Conservation (phyloP, 2,797 vertebrate genomes). For the Crypturellus tataupa region DNA sequence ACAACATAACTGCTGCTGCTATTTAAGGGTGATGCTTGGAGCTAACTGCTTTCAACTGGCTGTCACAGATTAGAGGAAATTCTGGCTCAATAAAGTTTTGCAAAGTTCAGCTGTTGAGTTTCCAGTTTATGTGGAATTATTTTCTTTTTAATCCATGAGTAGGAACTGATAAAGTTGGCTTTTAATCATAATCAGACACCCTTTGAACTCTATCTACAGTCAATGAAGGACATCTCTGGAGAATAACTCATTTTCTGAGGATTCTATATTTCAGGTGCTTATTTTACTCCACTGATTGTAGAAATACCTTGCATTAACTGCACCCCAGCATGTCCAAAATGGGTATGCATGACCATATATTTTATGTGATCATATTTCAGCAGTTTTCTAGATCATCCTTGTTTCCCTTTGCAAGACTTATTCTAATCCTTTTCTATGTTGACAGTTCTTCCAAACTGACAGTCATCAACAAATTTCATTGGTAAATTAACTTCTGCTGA, state of each 20-base stretch:
- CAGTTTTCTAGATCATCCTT: not conserved
- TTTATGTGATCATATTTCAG: not conserved
- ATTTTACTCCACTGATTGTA: not conserved
- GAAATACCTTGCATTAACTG: not conserved
- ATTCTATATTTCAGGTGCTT: not conserved
- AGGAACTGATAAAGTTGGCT: not conserved
- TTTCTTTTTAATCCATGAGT: not conserved
- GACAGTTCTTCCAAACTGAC: not conserved
- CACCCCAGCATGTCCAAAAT: not conserved
- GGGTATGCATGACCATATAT: not conserved
- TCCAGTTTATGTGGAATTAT: not conserved
- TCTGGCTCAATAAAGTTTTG: not conserved
- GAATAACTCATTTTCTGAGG: rapidly evolving
- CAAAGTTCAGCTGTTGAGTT: not conserved
- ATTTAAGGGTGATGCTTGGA: not conserved
- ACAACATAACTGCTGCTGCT: not conserved
- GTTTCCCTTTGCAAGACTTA: not conserved
- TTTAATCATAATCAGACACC: not conserved
- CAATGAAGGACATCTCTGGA: not conserved
- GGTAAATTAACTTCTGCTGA: not conserved
- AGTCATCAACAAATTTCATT: not conserved
- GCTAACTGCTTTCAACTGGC: not conserved
- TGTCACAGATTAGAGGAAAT: not conserved
- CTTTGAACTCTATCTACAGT: not conserved
- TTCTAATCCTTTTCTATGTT: not conserved